Percentiles rank a stretch among this genome's conserved stretches.
These are phyloP conservation scores for Dryobota labecula DNA, from an alignment of 2,888 invertebrate genomes.

Conservation along the genomic window DNA sequence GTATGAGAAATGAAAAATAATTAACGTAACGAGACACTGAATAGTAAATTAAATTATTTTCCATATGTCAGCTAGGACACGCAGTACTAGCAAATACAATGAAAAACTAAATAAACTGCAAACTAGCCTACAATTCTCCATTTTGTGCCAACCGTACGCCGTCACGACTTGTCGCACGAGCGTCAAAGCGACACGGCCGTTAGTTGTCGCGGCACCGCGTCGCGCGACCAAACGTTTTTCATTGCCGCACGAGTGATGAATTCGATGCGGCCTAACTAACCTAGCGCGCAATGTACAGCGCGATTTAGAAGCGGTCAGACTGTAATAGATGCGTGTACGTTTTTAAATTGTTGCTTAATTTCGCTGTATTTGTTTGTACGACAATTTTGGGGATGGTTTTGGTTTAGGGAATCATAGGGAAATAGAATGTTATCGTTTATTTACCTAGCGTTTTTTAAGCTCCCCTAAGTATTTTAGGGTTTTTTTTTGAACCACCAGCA, in stretches of 20 bases:
- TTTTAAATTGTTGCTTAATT: conserved; percentile 68
- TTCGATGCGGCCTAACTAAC: conserved; percentile 65
- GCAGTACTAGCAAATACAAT: no score
- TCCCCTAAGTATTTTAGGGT: no score
- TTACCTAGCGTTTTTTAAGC: no score
- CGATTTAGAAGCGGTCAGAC: conserved; percentile 67
- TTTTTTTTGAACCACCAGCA: no score
- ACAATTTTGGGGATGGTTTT: conserved; percentile 28
- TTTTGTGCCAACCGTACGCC: conserved; percentile 55
- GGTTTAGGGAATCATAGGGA: not conserved
- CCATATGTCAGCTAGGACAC: no score
- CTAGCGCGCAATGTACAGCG: conserved; percentile 54
- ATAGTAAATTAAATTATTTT: no score
- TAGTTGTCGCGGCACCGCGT: conserved; percentile 66
- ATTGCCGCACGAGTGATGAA: conserved; percentile 68
- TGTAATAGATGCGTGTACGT: conserved; percentile 63
- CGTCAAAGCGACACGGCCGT: conserved; percentile 69
- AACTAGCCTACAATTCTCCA: not conserved
- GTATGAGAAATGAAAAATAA: no score
- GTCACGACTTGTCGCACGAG: conserved; percentile 61
- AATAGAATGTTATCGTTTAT: not conserved
- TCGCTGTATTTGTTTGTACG: conserved; percentile 51
- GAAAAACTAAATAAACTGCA: no score
- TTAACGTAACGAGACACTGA: no score
- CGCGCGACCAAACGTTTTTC: conserved; percentile 72